phyloP scores from a whole-genome alignment of 2,797 vertebrate genomes.

The Takifugu rubripes region DNA sequence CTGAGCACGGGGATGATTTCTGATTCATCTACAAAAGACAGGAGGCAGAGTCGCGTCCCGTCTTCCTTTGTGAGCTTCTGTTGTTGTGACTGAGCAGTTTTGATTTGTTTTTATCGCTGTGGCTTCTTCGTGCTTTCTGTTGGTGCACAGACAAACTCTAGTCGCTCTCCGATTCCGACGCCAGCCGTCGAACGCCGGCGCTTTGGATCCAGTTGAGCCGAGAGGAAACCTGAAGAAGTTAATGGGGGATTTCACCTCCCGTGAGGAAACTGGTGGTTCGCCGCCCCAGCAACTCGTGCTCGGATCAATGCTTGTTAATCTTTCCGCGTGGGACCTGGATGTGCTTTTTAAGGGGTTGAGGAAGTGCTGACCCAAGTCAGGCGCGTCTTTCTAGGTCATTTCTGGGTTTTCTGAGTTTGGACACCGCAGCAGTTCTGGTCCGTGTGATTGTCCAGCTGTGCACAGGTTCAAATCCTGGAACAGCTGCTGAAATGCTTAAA shows the following conservation, averaged over 20 bases:
- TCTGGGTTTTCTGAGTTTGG: constrained; percentile 60
- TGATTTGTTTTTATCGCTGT: too few relatives aligned
- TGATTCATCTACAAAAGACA: constrained; percentile 40
- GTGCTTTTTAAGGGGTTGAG: constrained; percentile 69
- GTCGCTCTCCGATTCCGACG: constrained; percentile 6
- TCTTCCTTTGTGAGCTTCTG: not conserved
- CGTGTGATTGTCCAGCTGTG: constrained; percentile 17
- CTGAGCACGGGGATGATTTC: constrained; percentile 29
- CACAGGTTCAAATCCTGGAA: constrained; percentile 12
- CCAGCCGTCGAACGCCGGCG: constrained; percentile 14
- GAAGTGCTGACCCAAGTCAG: constrained; percentile 74
- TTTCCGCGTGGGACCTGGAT: constrained; percentile 66
- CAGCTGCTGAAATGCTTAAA: not conserved
- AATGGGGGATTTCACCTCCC: constrained; percentile 62
- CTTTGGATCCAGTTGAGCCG: too few relatives aligned
- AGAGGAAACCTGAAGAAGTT: constrained; percentile 30
- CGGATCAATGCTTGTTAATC: constrained; percentile 80
- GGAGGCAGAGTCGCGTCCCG: not conserved
- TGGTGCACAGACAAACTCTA: too few relatives aligned
- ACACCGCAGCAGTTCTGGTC: constrained; percentile 59
- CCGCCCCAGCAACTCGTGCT: constrained; percentile 63
- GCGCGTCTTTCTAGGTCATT: constrained; percentile 59
- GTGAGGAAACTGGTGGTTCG: constrained; percentile 50
- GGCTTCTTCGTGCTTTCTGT: too few relatives aligned
- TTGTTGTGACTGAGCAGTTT: constrained; percentile 11